Conservation (phyloP, 2,888 invertebrate genomes). For the Crematogaster levior region DNA sequence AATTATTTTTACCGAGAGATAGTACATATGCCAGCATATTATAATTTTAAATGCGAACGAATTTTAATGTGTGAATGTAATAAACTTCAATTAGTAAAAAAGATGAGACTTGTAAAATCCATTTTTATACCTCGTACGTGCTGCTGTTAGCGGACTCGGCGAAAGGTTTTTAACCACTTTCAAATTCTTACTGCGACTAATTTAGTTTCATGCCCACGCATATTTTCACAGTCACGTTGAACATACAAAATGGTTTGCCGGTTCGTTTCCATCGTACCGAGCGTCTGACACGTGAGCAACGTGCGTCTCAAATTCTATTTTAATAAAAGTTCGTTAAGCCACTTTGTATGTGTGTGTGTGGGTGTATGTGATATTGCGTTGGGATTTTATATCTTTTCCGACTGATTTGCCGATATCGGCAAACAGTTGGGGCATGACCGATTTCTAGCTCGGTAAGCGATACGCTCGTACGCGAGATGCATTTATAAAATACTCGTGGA, state of each 20-base stretch:
- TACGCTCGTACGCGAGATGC: not conserved
- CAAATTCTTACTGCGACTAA: constrained; percentile 63
- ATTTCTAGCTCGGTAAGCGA: constrained; percentile 37
- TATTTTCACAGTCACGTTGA: constrained; percentile 58
- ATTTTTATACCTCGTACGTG: constrained; percentile 29
- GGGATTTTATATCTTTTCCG: constrained; percentile 49
- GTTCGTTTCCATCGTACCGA: constrained; percentile 12
- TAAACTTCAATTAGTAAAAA: not conserved
- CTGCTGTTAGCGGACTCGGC: not conserved
- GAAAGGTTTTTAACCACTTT: constrained; percentile 56
- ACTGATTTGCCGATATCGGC: constrained; percentile 30
- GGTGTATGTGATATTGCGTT: constrained; percentile 19
- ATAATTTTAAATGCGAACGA: not conserved
- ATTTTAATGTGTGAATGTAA: not conserved
- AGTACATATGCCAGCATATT: not conserved
- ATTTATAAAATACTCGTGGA: constrained; percentile 26
- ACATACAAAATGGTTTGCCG: constrained; percentile 37
- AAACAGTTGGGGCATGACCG: constrained; percentile 23
- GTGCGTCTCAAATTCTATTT: constrained; percentile 61
- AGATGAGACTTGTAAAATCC: constrained; percentile 8
- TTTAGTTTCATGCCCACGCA: constrained; percentile 66
- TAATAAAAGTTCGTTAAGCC: constrained; percentile 70
- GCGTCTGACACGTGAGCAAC: constrained; percentile 24
- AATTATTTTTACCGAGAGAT: not conserved
- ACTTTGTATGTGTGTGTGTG: constrained; percentile 2